Conservation (phyloP, 2,113 vertebrate genomes). For the Aldabrachelys gigantea region DNA sequence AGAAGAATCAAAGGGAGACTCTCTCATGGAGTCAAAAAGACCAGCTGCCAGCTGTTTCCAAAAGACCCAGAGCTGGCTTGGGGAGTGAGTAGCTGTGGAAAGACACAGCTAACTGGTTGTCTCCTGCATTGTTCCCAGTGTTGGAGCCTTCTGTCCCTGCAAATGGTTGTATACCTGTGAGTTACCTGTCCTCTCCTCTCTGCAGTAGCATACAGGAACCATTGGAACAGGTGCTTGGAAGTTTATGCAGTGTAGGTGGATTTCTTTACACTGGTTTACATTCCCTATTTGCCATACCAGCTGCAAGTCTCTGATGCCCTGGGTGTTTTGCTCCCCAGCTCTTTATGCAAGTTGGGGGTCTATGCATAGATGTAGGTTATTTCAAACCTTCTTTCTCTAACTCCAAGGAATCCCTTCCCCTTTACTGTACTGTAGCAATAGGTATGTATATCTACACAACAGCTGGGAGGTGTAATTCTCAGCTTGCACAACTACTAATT, state of each 20-base stretch:
- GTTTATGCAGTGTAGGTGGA: background rate
- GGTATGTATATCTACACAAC: background rate
- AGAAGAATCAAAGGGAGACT: background rate
- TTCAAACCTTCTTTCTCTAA: background rate
- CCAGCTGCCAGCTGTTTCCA: background rate
- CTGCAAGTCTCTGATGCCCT: background rate
- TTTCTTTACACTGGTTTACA: background rate
- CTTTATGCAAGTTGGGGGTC: background rate
- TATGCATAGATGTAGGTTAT: background rate
- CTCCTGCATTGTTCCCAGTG: background rate
- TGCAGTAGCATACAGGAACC: background rate
- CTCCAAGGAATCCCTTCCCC: background rate
- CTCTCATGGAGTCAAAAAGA: background rate
- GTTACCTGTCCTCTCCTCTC: background rate
- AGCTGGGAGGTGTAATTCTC: background rate
- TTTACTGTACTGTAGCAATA: background rate
- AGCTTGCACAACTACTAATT: background rate
- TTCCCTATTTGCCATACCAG: background rate
- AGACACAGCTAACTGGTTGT: background rate
- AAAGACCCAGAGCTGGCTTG: too few relatives aligned
- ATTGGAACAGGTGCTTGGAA: background rate
- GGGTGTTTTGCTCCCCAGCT: background rate
- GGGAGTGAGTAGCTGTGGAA: background rate
- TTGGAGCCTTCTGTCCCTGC: background rate
- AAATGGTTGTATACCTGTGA: background rate